phyloP scores from a whole-genome alignment of 37 sponge, comb jelly and placozoan genomes.

The Agelas oroides region DNA sequence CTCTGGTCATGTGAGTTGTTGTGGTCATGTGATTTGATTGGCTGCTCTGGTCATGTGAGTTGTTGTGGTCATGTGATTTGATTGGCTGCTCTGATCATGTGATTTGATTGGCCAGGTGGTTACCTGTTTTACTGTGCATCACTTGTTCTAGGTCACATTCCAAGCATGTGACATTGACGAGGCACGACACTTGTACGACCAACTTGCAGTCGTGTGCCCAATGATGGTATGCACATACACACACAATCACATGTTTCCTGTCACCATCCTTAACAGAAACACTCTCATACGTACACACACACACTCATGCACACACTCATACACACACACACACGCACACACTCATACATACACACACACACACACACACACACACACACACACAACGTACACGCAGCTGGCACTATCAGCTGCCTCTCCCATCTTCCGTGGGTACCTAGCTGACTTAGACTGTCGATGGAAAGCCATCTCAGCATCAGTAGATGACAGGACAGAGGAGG shows the following conservation, averaged over 20 bases:
- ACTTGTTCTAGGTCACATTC: constrained; percentile 76
- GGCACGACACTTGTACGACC: constrained; percentile 90
- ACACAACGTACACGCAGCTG: constrained; percentile 68
- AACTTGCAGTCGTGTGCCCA: constrained; percentile 89
- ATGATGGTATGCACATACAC: constrained; percentile 63
- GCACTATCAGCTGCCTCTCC: constrained; percentile 91
- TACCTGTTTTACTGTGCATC: background rate
- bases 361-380: too few relatives aligned
- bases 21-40: background rate
- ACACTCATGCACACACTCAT: too few relatives aligned
- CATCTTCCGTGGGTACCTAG: constrained; percentile 82
- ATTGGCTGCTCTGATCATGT: background rate
- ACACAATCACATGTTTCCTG: background rate
- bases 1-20: background rate
- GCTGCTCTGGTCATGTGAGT: background rate
- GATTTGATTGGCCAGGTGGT: background rate
- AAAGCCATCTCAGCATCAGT: constrained; percentile 81
- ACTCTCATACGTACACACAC: too few relatives aligned
- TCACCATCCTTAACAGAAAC: background rate
- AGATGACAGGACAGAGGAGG: constrained; percentile 93
- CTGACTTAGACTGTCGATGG: constrained; percentile 91
- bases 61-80: background rate
- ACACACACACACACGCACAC: background rate
- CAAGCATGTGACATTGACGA: constrained; percentile 90
- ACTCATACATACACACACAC: too few relatives aligned